Evolutionary conservation across 2,113 vertebrate genomes (phyloP), one percentile per base, ranked within the genome.

Genomic region (Chlamydotis undulata): DNA sequence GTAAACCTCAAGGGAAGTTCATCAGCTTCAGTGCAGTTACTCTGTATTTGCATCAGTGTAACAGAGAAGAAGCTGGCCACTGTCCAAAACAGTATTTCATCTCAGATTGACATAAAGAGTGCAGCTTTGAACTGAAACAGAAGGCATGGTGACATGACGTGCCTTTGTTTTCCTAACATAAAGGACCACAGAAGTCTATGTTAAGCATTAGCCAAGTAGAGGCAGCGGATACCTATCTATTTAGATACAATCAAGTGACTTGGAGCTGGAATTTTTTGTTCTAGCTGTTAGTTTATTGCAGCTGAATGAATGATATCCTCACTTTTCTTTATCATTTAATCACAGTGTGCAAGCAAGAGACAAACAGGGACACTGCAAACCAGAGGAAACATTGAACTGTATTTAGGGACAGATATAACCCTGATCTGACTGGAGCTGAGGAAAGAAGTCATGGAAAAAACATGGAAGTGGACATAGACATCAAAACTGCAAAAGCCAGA

Each of bases 191-290:
- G 57, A 89, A 78, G 3, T 13, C 33, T n/a, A 6, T 24, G 73
- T 74, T 71, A 93, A 89, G 87, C 49, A 69, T 78, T 91, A 93
- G 89, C 69, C 57, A 91, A 75, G 84, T 10, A 92, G 86, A 93
- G 67, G 49, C 49, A 84, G 39, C 26, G 47, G 80, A 95, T 81
- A 67, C 22, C 7, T 81, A 89, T 79, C 89, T 84, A 43, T 52
- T 92, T 75, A 63, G 53, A n/a, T 28, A 53, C 6, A 75, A 70
- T 22, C 37, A 70, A 74, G 18, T 17, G 4, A 14, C 39, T 41
- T 55, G 26, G 41, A 65, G 7, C 19, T 68, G 23, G 24, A 73
- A 6, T 37, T 60, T 90, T 88, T 77, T 92, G 35, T 71, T 78
- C 76, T 89, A 26, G 7, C 39, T 83, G 13, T 56, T 79, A 26